Base-by-base conservation (phyloP, 2,797 vertebrate genomes). In the Anisognathus igniventris region DNA sequence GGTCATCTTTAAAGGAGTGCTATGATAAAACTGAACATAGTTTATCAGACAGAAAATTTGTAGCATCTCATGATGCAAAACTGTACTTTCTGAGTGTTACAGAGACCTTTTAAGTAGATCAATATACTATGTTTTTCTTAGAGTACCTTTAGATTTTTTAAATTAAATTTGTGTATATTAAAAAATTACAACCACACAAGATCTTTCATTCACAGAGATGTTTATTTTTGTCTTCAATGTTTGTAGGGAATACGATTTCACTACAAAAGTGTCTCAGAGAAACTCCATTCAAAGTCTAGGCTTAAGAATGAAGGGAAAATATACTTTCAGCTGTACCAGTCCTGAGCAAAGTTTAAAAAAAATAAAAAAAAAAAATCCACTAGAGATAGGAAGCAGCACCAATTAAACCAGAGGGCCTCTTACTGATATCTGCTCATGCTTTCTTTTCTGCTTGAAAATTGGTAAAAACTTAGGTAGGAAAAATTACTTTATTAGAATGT, bases 251-350 rank as follows among this genome's bases (percentile, higher is more conserved):
- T 95, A 96, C 12, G 82, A 90, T 95, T 95, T 96, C 93, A 93
- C 95, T 97, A 97, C 92, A 97, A 97, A 97, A 96, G 89, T 96
- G 91, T 94, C 93, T 97, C 95, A 94, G 93, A 97, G 95, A 96
- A 97, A 97, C 93, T 96, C 93, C 96, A 97, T 97, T 96, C 93
- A 95, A 97, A 96, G 86, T 95, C 92, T 95, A 96, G 85, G 48
- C 93, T 94, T 96, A 96, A 93, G 95, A 96, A 96, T 94, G 85
- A 96, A 95, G 93, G 95, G 94, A 95, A 96, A 93, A 96, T 96
- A 95, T 86, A 96, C 93, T 96, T 97, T 97, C 96, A 94, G 87
- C 95, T 94, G 95, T 97, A 96, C 95, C 93, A 96, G 94, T 96
- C 95, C 96, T 96, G 95, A 97, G 95, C 87, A 91, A 96, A 94